Base-by-base conservation (phyloP, 1,140 invertebrate genomes). In the Ceratina calcarata region DNA sequence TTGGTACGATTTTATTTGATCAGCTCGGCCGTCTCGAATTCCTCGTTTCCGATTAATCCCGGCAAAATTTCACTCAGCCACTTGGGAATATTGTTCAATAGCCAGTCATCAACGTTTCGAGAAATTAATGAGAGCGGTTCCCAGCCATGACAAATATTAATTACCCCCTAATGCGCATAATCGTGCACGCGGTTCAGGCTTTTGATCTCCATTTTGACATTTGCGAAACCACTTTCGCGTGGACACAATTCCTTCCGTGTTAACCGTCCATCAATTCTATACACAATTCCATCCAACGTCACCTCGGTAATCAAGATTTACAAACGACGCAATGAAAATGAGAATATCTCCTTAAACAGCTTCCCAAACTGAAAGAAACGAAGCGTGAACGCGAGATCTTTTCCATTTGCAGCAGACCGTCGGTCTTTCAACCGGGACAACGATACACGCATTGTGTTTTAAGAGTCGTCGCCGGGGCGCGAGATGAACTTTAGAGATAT, bases 401-500 rank as follows among this genome's bases (percentile, higher is more conserved):
- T 32, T 4, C 37, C 37, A 6, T 45, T 45, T 10, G 0, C 37
- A 10, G 37, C 10, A 10, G 6, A 45, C 18, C 13, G 2, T 1
- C 22, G 27, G 13, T 13, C 55, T 37, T 60, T 32, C 55, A 20
- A 60, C 45, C 66, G 27, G 8, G 7, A 10, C 55, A 32, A 61
- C 55, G 64, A 69, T 61, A 45, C 66, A 32, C 45, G 24, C 24
- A 51, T 69, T 57, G 71, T 65, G 18, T 20, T 64, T 51, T 53
- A 64, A 53, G 24, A 65, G 61, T 64, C 55, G 22, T 16, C 22
- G 55, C 12, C 37, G 37, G 37, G 24, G 55, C n/a, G 18, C 55
- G 66, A 69, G 74, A 77, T 77, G 69, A 51, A 77, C 60, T 69
- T 70, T 22, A 51, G 37, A 32, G 74, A 77, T 45, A 45, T 68